Conservation (phyloP, 1,140 invertebrate genomes). For the Drosophila rhopaloa region DNA sequence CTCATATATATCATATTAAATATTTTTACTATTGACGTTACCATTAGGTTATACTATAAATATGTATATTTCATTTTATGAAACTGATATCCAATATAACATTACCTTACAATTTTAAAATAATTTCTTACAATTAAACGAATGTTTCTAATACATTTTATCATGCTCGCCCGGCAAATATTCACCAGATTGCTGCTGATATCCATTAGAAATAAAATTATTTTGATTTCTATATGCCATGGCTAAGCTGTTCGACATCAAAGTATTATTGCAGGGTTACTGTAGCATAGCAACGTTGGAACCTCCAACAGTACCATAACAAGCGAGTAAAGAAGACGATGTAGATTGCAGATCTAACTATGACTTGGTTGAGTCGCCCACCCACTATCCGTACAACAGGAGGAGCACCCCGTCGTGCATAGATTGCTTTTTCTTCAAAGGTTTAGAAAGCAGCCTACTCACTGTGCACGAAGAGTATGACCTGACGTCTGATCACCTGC, state of each 20-base stretch:
- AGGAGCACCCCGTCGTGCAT: too few relatives aligned
- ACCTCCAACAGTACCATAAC: slow-evolving; percentile 66
- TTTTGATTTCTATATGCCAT: slow-evolving; percentile 88
- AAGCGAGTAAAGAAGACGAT: slow-evolving; percentile 79
- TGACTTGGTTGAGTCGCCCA: too few relatives aligned
- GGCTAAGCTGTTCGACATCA: slow-evolving; percentile 85
- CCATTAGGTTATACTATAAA: slow-evolving; percentile 18
- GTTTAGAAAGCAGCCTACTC: too few relatives aligned
- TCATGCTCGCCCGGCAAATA: slow-evolving; percentile 93
- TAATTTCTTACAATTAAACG: slow-evolving; percentile 1
- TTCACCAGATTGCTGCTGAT: slow-evolving; percentile 92
- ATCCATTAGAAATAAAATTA: slow-evolving; percentile 87
- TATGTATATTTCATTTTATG: slow-evolving; percentile 71
- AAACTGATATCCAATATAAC: slow-evolving; percentile 57
- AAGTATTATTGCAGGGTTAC: slow-evolving; percentile 68
- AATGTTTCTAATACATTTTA: slow-evolving; percentile 84
- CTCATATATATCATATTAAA: slow-evolving; percentile 28
- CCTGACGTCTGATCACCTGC: too few relatives aligned
- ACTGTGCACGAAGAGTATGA: too few relatives aligned
- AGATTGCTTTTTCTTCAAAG: too few relatives aligned
- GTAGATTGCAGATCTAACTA: slow-evolving; percentile 24
- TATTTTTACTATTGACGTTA: slow-evolving; percentile 57
- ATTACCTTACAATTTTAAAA: slow-evolving; percentile 3
- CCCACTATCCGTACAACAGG: too few relatives aligned
- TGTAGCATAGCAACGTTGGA: slow-evolving; percentile 85